Base-by-base conservation (phyloP, 2,113 vertebrate genomes). In the Regulus satrapa region DNA sequence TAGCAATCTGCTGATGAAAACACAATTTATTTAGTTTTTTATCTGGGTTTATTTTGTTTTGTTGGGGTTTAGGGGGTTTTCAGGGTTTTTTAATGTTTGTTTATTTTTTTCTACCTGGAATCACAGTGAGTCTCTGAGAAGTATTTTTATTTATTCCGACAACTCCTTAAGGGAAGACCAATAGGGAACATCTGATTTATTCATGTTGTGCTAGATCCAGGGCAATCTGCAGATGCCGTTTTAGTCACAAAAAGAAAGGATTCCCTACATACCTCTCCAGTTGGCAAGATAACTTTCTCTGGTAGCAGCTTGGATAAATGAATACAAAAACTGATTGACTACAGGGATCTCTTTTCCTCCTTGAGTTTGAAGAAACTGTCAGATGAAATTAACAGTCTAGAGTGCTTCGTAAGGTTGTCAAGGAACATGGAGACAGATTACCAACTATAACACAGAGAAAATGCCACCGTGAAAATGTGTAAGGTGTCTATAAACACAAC, bases 361-460 rank as follows among this genome's bases (percentile, higher is more conserved):
- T 67, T 25, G 69, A 66, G 10, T 79, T 92, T 95, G 41, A 88
- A 93, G 48, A 92, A 89, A 96, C 95, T 95, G n/a, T 62, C 89
- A 95, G 46, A 62, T 2, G 5, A 83, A 94, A 88, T 88, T 73
- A 93, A 59, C 43, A 59, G 63, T 77, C 55, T 85, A 61, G 15
- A 63, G 73, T 54, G 66, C 58, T 94, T 88, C 90, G 68, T 61
- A n/a, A 94, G 41, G 41, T 21, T 89, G 88, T 55, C 83, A 73
- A 56, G 72, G 52, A 59, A 89, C 38, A 16, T 79, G 59, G 72
- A 96, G 67, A 32, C 55, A 66, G 41, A 31, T 85, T 95, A 94
- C 55, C 80, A 85, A 38, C 45, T 89, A 26, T 36, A 83, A 66
- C 11, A 26, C 32, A 75, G 26, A 81, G 38, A 69, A 62, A 69